Evolutionary conservation across 1,140 invertebrate species (phyloP).

Genomic region (Dysdera silvatica): DNA sequence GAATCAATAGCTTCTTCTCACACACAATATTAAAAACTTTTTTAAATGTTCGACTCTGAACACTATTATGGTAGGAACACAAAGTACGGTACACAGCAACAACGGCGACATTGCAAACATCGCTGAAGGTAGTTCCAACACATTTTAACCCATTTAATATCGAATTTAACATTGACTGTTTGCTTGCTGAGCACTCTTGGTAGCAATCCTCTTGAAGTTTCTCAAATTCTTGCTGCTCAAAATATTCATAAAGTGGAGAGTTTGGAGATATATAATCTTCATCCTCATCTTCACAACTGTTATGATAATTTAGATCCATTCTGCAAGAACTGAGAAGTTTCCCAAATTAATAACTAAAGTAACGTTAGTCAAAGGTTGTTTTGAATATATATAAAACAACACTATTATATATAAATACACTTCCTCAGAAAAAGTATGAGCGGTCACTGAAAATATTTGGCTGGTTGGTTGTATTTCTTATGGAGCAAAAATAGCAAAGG

Average conservation of each 20-base stretch:
- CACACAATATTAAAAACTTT: too few relatives aligned
- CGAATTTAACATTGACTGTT: neutral
- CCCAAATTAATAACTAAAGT: too few relatives aligned
- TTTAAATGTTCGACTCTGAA: neutral
- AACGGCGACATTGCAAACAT: neutral
- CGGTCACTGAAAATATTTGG: too few relatives aligned
- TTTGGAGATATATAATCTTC: conserved; percentile 22
- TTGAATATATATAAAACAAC: too few relatives aligned
- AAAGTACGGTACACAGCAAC: neutral
- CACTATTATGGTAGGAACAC: neutral
- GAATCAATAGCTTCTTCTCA: neutral
- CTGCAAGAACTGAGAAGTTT: too few relatives aligned
- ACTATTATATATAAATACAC: too few relatives aligned
- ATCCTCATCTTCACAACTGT: conserved; percentile 16
- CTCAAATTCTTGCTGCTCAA: conserved; percentile 7
- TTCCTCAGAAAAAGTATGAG: too few relatives aligned
- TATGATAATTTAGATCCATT: too few relatives aligned
- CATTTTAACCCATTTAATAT: neutral
- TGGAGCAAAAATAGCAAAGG: too few relatives aligned
- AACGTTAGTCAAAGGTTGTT: too few relatives aligned
- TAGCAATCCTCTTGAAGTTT: neutral
- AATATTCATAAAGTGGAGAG: conserved; percentile 11
- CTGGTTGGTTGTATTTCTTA: too few relatives aligned
- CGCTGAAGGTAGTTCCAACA: neutral
- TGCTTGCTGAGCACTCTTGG: neutral